A percentile compares a stretch with the other conserved stretches of the same genome.
Conservation (phyloP, 2,113 vertebrate species). For the Halcyon malimbica region DNA sequence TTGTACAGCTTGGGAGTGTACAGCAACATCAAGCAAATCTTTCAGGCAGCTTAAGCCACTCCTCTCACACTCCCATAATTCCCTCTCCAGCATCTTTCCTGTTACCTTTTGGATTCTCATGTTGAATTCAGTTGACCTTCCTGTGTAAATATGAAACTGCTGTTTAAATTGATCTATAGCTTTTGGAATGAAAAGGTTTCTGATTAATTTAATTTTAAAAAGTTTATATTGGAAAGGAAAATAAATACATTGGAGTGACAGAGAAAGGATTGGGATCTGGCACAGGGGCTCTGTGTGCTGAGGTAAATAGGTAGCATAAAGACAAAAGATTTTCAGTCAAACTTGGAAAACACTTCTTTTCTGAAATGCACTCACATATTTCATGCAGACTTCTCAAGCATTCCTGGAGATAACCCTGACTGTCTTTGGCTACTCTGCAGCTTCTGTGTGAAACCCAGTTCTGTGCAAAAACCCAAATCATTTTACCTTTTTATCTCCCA, state of each 20-base stretch:
- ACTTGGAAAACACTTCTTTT: background rate
- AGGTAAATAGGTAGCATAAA: background rate
- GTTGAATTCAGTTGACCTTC: background rate
- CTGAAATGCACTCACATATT: background rate
- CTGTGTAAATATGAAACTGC: background rate
- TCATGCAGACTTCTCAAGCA: background rate
- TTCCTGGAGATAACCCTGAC: background rate
- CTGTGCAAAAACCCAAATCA: background rate
- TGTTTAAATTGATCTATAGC: background rate
- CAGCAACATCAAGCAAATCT: background rate
- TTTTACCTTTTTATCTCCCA: background rate
- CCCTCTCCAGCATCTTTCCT: background rate
- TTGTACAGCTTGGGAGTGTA: conserved; percentile 38
- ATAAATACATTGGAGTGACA: background rate
- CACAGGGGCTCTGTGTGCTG: fast-evolving
- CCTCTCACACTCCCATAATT: background rate
- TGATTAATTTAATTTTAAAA: background rate
- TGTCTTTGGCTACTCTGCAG: background rate
- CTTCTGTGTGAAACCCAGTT: background rate
- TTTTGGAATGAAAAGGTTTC: background rate
- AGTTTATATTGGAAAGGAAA: background rate
- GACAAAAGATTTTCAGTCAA: background rate
- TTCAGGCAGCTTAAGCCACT: background rate
- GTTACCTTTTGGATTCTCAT: background rate
- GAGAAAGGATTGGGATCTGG: background rate